A percentile compares a stretch with the other conserved stretches of the same genome.
Evolutionary conservation across 2,888 invertebrate species (phyloP).

Genomic region (Plagiodera versicolora): DNA sequence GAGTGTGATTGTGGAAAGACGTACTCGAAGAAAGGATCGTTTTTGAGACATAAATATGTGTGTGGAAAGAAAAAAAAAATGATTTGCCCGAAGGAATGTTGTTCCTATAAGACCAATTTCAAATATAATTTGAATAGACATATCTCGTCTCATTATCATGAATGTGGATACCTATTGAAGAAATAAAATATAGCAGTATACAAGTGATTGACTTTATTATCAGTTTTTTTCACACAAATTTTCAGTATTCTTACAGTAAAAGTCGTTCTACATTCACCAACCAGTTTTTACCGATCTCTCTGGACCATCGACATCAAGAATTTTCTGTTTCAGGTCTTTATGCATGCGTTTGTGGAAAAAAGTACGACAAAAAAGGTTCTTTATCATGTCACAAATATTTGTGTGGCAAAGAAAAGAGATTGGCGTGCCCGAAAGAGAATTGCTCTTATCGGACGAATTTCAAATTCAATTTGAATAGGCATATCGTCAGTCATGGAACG

Average conservation of each 20-base stretch:
- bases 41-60: slow-evolving; percentile 18
- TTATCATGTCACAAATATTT: slow-evolving; percentile 17
- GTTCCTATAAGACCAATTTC: background rate
- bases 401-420: slow-evolving; percentile 46
- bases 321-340: background rate
- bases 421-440: slow-evolving; percentile 12
- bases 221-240: too few relatives aligned
- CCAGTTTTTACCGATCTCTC: too few relatives aligned
- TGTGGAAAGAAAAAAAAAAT: slow-evolving; percentile 46
- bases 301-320: background rate
- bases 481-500: slow-evolving; percentile 4
- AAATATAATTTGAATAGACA: slow-evolving; percentile 11
- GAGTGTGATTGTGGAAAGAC: slow-evolving; percentile 8
- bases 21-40: slow-evolving; percentile 6
- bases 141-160: background rate
- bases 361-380: slow-evolving; percentile 6
- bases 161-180: too few relatives aligned
- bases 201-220: too few relatives aligned
- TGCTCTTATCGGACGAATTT: background rate
- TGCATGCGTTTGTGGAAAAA: slow-evolving; percentile 4
- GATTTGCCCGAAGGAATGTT: slow-evolving; percentile 7
- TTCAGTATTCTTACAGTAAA: too few relatives aligned
- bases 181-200: too few relatives aligned
- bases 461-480: slow-evolving; percentile 6
- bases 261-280: too few relatives aligned